Percentiles rank a stretch among this genome's conserved stretches.
These are phyloP conservation scores for Copidosoma floridanum DNA, from an alignment of 1,140 invertebrate species.

Conservation along the genomic window DNA sequence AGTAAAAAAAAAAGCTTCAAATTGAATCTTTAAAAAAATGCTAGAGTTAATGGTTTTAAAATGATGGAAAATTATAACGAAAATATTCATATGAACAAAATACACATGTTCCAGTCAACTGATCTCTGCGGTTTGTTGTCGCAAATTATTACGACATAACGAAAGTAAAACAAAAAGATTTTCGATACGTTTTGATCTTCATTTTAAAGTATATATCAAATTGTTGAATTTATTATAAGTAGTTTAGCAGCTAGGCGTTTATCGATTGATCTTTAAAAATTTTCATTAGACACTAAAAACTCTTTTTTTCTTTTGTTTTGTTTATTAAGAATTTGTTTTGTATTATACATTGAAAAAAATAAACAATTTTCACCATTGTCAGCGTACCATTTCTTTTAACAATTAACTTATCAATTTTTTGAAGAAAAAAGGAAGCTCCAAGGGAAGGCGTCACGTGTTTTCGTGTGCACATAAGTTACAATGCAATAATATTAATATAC, in stretches of 20 bases:
- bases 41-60: neutral
- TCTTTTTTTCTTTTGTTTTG: too few species aligned
- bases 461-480: slow-evolving; percentile 53
- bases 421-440: slow-evolving; percentile 15
- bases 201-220: slow-evolving; percentile 4
- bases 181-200: slow-evolving; percentile 10
- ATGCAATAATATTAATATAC: slow-evolving; percentile 55
- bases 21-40: neutral
- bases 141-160: slow-evolving; percentile 10
- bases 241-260: neutral
- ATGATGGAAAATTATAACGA: too few species aligned
- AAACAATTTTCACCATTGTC: too few species aligned
- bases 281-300: too few species aligned
- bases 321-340: too few species aligned
- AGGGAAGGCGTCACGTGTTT: slow-evolving; percentile 32
- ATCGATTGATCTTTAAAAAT: too few species aligned
- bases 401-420: too few species aligned
- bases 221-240: neutral
- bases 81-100: too few species aligned
- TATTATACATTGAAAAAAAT: too few species aligned
- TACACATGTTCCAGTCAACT: neutral
- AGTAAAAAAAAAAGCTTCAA: too few species aligned
- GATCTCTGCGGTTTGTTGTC: slow-evolving; percentile 19
- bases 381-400: too few species aligned
- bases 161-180: slow-evolving; percentile 16